A percentile compares a stretch with the other conserved stretches of the same genome.
Evolutionary conservation across 2,113 vertebrate species (phyloP).

Genomic region (Theristicus caerulescens): DNA sequence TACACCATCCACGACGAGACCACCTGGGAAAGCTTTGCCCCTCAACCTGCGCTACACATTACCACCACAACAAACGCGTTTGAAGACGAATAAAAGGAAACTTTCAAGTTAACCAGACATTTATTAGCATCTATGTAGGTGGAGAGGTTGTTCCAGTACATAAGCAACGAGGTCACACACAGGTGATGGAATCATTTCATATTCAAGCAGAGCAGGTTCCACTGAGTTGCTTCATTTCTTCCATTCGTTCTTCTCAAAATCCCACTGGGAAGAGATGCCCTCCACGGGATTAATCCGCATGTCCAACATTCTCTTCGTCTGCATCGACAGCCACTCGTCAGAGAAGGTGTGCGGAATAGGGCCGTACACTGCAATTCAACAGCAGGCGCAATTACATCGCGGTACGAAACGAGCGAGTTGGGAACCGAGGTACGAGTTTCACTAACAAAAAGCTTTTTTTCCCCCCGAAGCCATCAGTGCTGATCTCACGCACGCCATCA

Average conservation of each 20-base stretch:
- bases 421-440: neutral
- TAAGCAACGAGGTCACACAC: constrained; percentile 67
- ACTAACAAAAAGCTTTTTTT: neutral
- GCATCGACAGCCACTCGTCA: constrained; percentile 78
- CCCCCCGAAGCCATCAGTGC: fast-evolving
- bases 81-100: neutral
- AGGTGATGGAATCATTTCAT: constrained; percentile 20
- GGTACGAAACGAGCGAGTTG: fast-evolving
- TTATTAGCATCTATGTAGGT: constrained; percentile 81
- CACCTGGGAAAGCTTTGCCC: neutral
- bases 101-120: constrained; percentile 67
- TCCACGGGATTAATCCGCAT: constrained; percentile 88
- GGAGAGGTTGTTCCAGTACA: constrained; percentile 77
- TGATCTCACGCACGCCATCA: fast-evolving
- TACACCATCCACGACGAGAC: neutral
- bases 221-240: constrained; percentile 84
- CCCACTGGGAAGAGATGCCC: constrained; percentile 89
- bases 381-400: fast-evolving
- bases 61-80: neutral
- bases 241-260: constrained; percentile 94
- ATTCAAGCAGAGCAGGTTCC: neutral
- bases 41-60: neutral
- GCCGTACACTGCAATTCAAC: constrained; percentile 79
- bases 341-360: constrained; percentile 86
- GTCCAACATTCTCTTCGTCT: constrained; percentile 92